Percentiles rank a stretch among this genome's conserved stretches.
Evolutionary conservation across 2,888 invertebrate species (phyloP).

Genomic region (Ormyrus nitidulus): DNA sequence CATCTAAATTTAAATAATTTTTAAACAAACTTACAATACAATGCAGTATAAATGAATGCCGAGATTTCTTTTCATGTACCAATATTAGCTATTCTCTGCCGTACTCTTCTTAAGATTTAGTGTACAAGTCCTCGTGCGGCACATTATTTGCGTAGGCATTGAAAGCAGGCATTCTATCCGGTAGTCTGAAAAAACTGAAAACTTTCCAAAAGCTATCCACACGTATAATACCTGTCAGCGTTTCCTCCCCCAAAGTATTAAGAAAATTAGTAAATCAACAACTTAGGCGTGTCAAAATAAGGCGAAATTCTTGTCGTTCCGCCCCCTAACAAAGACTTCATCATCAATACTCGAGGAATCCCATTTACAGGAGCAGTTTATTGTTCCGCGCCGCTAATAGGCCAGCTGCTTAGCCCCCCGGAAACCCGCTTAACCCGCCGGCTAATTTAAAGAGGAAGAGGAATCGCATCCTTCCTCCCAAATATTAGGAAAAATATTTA

Average conservation of each 20-base stretch:
- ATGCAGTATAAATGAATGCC: no score
- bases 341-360: neutral
- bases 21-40: no score
- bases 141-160: no score
- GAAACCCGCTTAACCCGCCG: neutral
- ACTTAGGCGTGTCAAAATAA: conserved; percentile 30
- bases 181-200: no score
- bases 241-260: neutral
- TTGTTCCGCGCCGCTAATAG: neutral
- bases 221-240: no score
- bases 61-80: no score
- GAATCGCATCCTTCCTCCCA: conserved; percentile 63
- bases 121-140: no score
- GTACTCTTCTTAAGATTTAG: no score
- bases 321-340: conserved; percentile 8
- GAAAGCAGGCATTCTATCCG: no score
- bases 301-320: neutral
- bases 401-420: neutral
- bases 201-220: no score
- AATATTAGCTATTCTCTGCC: no score
- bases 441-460: conserved; percentile 41
- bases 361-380: neutral
- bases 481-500: conserved; percentile 73
- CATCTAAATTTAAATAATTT: no score
- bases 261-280: conserved; percentile 35